Base-by-base conservation (phyloP, 2,113 vertebrate species). In the Thunnus thynnus region DNA sequence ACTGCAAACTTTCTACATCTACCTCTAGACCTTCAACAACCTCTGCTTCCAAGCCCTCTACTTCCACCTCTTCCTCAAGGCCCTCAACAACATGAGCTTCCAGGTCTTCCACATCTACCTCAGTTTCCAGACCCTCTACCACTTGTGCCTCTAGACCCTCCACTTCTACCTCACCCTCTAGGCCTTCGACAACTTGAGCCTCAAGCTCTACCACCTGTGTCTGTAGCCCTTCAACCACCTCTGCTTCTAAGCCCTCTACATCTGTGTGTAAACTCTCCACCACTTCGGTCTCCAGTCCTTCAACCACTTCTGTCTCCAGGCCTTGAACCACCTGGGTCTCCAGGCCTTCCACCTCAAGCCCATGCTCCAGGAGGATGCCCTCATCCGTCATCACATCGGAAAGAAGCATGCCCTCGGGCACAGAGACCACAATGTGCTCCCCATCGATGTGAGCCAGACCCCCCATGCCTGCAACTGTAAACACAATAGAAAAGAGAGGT, bases 371-470 rank as follows among this genome's bases (percentile, higher is more conserved):
- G 62, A 97, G 96, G 85, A 99, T 97, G 63, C 97, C 98, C 54
- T 99, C 98, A 5, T 99, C 98, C 0, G 98, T 97, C 90, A 98
- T 97, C 80, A 99, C 96, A 36, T 99, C 98, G 25, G 98, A 99
- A 70, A 99, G 97, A 77, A 99, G 96, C 70, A 99, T 97, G 16
- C 97, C 97, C 89, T 99, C 97, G 0, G 98, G 98, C 58, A 99
- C 98, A 5, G 98, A 99, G 55, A 99, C 98, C 82, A 99, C 97
- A 72, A 99, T 99, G 93, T 99, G 98, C 76, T 99, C 98, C 66
- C 98, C 98, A 51, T 99, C 98, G 48, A 99, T 97, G 89, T 98
- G 98, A 71, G 98, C 98, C 82, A 97, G 96, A 90, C 98, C 98
- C 72, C 97, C 96, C 97, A 99, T 99, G 82, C 98, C 98, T 91